Evolutionary conservation across 2,113 vertebrate species (phyloP).

Genomic region (Zosterops pallidus): DNA sequence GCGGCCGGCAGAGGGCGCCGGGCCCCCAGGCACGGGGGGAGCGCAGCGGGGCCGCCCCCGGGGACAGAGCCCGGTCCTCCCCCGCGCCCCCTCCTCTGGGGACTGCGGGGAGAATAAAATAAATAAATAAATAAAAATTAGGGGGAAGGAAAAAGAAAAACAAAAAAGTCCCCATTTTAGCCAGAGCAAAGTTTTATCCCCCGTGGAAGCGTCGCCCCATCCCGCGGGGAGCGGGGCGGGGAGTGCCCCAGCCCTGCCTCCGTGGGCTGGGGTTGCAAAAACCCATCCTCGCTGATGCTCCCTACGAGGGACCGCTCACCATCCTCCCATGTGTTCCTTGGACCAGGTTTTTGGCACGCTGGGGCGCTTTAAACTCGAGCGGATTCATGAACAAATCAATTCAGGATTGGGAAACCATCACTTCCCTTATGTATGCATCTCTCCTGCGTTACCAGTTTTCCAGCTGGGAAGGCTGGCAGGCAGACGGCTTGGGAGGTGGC

Average conservation of each 20-base stretch:
- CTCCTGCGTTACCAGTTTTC: slow-evolving; percentile 27
- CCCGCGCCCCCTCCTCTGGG: too few relatives aligned
- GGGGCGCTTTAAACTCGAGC: not conserved
- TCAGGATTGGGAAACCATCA: slow-evolving; percentile 41
- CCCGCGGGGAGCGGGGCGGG: too few relatives aligned
- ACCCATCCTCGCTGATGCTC: not conserved
- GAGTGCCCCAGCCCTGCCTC: not conserved
- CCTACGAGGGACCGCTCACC: not conserved
- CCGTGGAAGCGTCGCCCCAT: not conserved
- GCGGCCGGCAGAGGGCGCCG: slow-evolving; percentile 44
- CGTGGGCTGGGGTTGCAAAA: not conserved
- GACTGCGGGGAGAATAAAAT: not conserved
- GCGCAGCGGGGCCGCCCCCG: too few relatives aligned
- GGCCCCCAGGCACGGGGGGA: not conserved
- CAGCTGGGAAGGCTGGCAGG: slow-evolving; percentile 70
- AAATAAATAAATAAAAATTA: too few relatives aligned
- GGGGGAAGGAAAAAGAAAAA: rapidly evolving
- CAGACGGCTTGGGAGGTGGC: not conserved
- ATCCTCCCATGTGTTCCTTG: not conserved
- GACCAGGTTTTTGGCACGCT: not conserved
- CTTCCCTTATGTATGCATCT: slow-evolving; percentile 25
- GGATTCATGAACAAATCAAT: slow-evolving; percentile 7
- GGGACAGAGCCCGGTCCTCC: not conserved
- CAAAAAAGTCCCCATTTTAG: not conserved
- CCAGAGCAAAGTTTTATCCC: rapidly evolving